Conservation (phyloP, 1,140 invertebrate species). For the Dolichoris vasculosae region DNA sequence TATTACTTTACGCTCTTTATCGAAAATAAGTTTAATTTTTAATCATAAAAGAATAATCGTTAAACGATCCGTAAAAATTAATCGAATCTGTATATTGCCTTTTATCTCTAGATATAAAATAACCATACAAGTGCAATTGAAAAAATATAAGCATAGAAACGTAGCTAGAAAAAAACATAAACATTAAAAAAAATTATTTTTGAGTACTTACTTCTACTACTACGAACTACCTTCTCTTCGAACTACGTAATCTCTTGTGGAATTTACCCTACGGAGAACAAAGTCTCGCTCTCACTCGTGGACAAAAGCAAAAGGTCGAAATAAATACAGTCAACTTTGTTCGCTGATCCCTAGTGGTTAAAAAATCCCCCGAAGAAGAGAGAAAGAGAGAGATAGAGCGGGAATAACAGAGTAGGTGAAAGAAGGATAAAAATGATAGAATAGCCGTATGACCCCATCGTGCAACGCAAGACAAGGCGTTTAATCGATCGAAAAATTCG, state of each 20-base stretch:
- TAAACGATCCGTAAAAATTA: background rate
- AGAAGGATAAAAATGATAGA: background rate
- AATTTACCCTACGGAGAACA: constrained; percentile 3
- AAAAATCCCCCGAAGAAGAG: background rate
- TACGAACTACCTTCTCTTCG: background rate
- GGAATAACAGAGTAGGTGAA: background rate
- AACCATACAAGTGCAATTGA: background rate
- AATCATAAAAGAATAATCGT: background rate
- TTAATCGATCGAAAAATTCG: constrained; percentile 49
- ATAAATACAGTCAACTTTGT: constrained; percentile 21
- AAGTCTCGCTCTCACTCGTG: constrained; percentile 13
- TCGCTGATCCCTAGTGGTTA: background rate
- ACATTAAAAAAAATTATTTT: constrained; percentile 30
- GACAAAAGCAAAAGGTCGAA: constrained; percentile 12
- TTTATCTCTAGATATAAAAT: background rate
- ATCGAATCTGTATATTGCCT: background rate
- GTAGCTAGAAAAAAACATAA: background rate
- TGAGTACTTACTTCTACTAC: background rate
- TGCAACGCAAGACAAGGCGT: background rate
- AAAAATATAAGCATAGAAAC: background rate
- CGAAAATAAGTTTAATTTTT: no score
- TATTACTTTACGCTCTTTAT: no score
- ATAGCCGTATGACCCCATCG: background rate
- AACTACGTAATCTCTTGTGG: constrained; percentile 23
- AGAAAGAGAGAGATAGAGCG: background rate